Base-by-base conservation (phyloP, 2,113 vertebrate genomes). In the Polypterus bichir region DNA sequence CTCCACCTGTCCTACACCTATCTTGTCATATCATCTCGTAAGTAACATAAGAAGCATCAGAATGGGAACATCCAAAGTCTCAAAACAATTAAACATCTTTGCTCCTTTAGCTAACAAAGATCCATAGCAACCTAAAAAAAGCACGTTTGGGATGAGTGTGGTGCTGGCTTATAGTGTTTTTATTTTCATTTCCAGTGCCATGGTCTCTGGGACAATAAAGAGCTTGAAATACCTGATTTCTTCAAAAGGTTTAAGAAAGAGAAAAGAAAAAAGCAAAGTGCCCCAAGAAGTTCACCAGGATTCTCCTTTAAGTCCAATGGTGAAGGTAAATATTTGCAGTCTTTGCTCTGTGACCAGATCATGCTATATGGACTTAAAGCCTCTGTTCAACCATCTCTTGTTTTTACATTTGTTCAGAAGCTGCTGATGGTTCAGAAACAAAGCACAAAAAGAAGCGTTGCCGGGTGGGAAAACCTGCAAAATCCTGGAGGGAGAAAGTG, bases 121-220 rank as follows among this genome's bases (percentile, higher is more conserved):
- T 27, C 27, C 27, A 27, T 27, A 27, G 27, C 27, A 27, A 27
- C 6, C 45, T 54, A 49, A 5, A 45, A 45, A 59, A 47, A 4
- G 5, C 27, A 46, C 56, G 3, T 45, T 44, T 6, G 49, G 27
- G 48, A 44, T 59, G 7, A 54, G 3, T 3, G 5, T 49, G 7
- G 7, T 27, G 27, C 27, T 27, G 27, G 27, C 27, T 27, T 1
- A 27, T 27, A 27, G 27, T 4, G 46, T 57, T 7, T 47, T 6
- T 7, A 47, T 51, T 54, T 5, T 59, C 48, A 55, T 47, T 1
- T 49, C 10, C 68, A 89, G 88, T 83, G 78, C 61, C 81, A 87
- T 3, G 87, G 88, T 8, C 79, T 90, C 27, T 86, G 87, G 89
- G 87, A 89, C 77, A 81, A 83, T 71, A 84, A 77, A 44, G 80